Conservation (phyloP, 2,113 vertebrate genomes). For the Hyla sarda region DNA sequence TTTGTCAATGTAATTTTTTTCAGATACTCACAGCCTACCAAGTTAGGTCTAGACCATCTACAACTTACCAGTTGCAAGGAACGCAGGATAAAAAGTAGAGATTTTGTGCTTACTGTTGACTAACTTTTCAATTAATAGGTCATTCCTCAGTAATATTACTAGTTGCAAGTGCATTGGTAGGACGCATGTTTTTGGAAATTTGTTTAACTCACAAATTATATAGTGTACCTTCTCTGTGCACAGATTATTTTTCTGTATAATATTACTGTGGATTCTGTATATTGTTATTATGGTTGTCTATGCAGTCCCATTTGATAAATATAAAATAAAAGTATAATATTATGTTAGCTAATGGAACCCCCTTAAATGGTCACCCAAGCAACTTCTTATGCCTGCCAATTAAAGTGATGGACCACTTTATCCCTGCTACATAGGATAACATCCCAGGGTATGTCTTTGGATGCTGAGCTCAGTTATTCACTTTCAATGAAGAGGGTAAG, state of each 20-base stretch:
- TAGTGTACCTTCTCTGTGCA: not conserved
- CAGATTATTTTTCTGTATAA: not conserved
- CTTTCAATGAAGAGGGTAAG: not conserved
- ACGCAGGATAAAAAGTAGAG: too few species aligned
- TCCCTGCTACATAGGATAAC: not conserved
- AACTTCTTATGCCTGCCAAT: not conserved
- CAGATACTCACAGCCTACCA: too few species aligned
- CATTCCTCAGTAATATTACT: not conserved
- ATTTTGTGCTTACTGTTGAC: too few species aligned
- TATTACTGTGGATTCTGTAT: not conserved
- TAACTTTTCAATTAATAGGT: not conserved
- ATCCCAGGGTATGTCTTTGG: not conserved
- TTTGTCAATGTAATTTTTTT: too few species aligned
- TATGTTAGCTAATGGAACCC: not conserved
- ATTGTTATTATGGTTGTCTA: not conserved
- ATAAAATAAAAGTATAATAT: not conserved
- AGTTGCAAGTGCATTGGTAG: not conserved
- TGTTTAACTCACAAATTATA: not conserved
- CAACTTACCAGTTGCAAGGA: too few species aligned
- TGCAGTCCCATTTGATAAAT: not conserved
- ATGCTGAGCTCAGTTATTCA: not conserved
- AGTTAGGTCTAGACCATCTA: too few species aligned
- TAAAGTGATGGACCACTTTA: not conserved
- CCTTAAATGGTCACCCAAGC: not conserved
- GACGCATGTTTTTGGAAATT: not conserved